A percentile compares a stretch with the other conserved stretches of the same genome.
phyloP scores from a whole-genome alignment of 2,113 vertebrate genomes.

The Corythoichthys haematopterus region DNA sequence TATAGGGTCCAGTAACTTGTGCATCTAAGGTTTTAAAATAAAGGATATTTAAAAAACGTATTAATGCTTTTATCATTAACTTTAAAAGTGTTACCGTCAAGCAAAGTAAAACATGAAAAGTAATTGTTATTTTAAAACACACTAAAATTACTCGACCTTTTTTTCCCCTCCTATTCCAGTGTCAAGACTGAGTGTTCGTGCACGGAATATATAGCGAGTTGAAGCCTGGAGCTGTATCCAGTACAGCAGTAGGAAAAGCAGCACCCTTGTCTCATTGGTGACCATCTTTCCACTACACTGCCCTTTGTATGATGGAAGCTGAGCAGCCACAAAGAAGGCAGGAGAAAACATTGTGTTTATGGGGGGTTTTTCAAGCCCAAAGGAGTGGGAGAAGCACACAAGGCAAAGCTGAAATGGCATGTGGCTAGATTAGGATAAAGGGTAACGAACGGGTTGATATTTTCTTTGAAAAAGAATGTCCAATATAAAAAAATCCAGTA shows the following conservation, averaged over 20 bases:
- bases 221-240: constrained; percentile 14
- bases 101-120: no score
- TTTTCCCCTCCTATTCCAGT: no score
- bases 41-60: no score
- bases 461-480: neutral
- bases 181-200: neutral
- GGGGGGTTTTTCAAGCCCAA: constrained; percentile 35
- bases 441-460: neutral
- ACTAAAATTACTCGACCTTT: neutral
- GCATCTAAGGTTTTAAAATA: no score
- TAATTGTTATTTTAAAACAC: neutral
- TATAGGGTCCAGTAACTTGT: no score
- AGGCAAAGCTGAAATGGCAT: neutral
- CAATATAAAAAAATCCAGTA: neutral
- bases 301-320: constrained; percentile 66
- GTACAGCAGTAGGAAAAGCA: constrained; percentile 20
- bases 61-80: no score
- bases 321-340: constrained; percentile 62
- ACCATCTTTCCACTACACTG: constrained; percentile 55
- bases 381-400: neutral
- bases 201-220: neutral
- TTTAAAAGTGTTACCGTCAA: no score
- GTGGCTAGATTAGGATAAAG: neutral
- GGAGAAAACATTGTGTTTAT: constrained; percentile 36
- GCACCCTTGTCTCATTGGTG: constrained; percentile 42